Conservation (phyloP, 2,888 invertebrate species). For the Harpagoxenus sublaevis region DNA sequence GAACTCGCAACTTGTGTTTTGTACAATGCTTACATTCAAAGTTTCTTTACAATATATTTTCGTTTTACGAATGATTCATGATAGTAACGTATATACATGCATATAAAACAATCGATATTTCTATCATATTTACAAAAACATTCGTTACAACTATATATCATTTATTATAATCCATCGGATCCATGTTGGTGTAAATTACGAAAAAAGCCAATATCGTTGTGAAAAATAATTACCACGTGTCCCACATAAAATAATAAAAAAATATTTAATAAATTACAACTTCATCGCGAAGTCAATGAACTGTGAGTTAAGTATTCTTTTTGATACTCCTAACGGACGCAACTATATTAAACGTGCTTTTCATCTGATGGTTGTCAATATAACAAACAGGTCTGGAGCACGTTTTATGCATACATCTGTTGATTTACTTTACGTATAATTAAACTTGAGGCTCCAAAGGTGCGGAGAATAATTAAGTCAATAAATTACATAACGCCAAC, state of each 20-base stretch:
- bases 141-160: neutral
- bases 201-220: neutral
- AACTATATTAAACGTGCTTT: neutral
- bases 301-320: neutral
- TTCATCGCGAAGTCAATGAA: neutral
- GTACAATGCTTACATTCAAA: neutral
- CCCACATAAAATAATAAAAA: neutral
- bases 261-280: neutral
- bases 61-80: neutral
- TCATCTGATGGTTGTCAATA: neutral
- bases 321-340: neutral
- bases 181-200: neutral
- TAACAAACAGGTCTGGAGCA: neutral
- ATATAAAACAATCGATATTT: slow-evolving; percentile 1
- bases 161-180: neutral
- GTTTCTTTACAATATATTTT: neutral
- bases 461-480: slow-evolving; percentile 50
- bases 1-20: neutral
- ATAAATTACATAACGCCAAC: slow-evolving; percentile 48
- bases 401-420: slow-evolving; percentile 9
- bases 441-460: slow-evolving; percentile 46
- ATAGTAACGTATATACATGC: neutral
- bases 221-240: neutral
- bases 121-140: neutral
- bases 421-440: slow-evolving; percentile 43